These are phyloP conservation scores for Cyphotilapia sp. DNA, from an alignment of 2,113 vertebrate genomes.

Conservation along the genomic window DNA sequence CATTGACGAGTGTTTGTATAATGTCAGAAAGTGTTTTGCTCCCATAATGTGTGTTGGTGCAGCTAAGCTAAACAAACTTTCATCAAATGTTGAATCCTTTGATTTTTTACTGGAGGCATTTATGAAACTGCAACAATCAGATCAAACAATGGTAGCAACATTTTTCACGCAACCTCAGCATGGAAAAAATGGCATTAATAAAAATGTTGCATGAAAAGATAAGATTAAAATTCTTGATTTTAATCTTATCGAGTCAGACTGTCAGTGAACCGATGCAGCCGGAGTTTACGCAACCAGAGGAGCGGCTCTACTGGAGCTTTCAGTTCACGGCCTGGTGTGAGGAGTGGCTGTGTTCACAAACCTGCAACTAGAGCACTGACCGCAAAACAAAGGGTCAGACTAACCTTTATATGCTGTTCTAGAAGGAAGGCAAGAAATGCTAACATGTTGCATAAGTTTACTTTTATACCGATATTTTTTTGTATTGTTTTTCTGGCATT, in stretches of 20 bases:
- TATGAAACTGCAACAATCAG: neutral
- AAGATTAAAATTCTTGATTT: neutral
- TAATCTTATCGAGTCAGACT: neutral
- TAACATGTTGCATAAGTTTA: neutral
- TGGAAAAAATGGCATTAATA: neutral
- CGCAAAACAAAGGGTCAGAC: neutral
- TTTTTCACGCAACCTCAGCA: neutral
- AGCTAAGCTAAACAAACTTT: neutral
- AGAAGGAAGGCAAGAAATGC: neutral
- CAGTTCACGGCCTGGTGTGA: neutral
- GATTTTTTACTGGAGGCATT: neutral
- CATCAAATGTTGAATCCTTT: neutral
- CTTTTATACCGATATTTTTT: neutral
- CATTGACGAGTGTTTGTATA: neutral
- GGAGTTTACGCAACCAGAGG: neutral
- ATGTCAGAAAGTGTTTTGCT: neutral
- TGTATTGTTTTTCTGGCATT: neutral
- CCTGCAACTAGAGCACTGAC: neutral
- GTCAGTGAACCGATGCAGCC: neutral
- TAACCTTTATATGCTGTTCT: neutral
- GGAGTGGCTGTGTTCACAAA: neutral
- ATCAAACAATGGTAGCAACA: neutral
- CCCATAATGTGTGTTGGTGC: neutral
- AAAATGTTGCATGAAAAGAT: neutral
- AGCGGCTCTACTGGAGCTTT: fast-evolving